Evolutionary conservation across 2,113 vertebrate genomes (phyloP), one percentile per base, ranked within the genome.

Genomic region (Heloderma charlesbogerti): DNA sequence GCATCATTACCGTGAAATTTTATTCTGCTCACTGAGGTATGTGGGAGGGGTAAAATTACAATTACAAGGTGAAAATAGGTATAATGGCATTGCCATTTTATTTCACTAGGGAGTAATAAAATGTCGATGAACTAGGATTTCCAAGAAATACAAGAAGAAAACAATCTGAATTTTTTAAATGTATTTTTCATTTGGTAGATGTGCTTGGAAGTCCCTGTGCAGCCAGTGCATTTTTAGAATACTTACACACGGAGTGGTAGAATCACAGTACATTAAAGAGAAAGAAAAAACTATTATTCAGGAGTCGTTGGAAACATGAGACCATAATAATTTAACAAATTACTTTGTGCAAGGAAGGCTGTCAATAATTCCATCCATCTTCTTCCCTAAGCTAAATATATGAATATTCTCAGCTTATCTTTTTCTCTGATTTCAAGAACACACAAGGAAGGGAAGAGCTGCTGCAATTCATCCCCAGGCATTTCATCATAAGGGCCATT

Each of bases 1-100:
- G 84, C 90, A 95, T 91, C 92, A 85, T 83, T 92, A 96, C 89
- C 89, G 83, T 94, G 91, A 95, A 92, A 92, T 89, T 89, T 87
- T 93, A 90, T 93, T 93, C 90, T 37, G 92, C 88, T 80, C 89
- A 72, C 66, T 90, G 88, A 95, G 60, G 18, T 60, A 48, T 57
- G 2, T 88, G 69, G 89, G 81, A 90, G 40, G 87, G 83, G 34
- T 77, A 84, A 92, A 93, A 89, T 86, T 83, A 72, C 45, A 86
- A 86, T 94, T 92, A 89, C 74, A 92, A 92, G 91, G 71, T 69
- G 74, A 84, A 85, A 90, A 91, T 81, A 92, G 87, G 79, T 90
- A 87, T 87, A 92, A 92, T 72, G 72, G 48, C 91, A 48, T 34
- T 89, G 48, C 77, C 84, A 91, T 90, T 90, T 86, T 77, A 22